Percentiles rank a stretch among this genome's conserved stretches.
Conservation (phyloP, 2,797 vertebrate genomes). For the Sebastes diaconus region DNA sequence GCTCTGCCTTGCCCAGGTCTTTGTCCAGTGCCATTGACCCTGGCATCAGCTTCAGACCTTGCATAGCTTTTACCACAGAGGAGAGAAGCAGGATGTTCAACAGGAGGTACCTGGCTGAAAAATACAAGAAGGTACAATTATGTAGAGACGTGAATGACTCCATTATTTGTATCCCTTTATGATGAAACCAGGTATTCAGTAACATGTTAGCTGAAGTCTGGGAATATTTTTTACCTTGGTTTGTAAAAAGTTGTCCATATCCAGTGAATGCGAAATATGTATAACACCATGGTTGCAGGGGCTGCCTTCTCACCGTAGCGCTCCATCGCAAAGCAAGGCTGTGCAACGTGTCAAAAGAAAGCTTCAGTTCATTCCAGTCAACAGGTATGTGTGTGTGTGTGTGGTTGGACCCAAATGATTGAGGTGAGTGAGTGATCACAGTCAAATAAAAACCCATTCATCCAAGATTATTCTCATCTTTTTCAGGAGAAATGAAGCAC, state of each 20-base stretch:
- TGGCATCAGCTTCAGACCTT: conserved; percentile 69
- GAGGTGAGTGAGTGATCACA: not conserved
- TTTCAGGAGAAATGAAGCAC: conserved; percentile 46
- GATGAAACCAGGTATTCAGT: not conserved
- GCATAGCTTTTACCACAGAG: conserved; percentile 67
- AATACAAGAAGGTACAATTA: conserved; percentile 67
- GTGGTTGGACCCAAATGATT: not conserved
- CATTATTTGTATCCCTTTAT: not conserved
- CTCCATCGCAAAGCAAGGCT: not conserved
- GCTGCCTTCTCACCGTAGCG: not conserved
- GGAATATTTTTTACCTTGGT: not conserved
- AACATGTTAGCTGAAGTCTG: not conserved
- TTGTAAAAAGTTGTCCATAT: not conserved
- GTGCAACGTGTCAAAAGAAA: conserved; percentile 68
- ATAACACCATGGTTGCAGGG: conserved; percentile 45
- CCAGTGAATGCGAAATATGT: not conserved
- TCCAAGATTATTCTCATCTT: not conserved
- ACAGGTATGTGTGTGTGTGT: conserved; percentile 45
- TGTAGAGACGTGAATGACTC: not conserved
- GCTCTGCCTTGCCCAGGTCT: conserved; percentile 65
- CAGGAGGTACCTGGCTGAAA: conserved; percentile 31
- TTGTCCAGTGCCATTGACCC: conserved; percentile 73
- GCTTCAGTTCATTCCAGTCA: conserved; percentile 70
- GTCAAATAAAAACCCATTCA: not conserved
- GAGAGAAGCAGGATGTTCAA: conserved; percentile 59